These are phyloP conservation scores for Polydrusus cervinus DNA, from an alignment of 2,888 invertebrate genomes.

Conservation along the genomic window DNA sequence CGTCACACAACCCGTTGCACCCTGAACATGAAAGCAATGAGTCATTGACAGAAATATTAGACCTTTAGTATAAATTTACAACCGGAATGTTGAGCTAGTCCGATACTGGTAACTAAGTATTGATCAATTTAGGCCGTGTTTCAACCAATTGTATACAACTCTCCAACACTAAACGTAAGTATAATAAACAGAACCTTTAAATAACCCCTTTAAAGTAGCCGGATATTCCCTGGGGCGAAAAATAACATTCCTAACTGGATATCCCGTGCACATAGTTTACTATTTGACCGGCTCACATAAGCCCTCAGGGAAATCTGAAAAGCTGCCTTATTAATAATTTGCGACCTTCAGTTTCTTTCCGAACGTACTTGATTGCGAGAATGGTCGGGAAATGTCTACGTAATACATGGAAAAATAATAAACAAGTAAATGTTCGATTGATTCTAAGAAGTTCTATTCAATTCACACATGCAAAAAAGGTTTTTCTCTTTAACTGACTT, in stretches of 20 bases:
- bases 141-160: too few relatives aligned
- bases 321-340: conserved; percentile 53
- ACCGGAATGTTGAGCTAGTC: neutral
- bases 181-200: conserved; percentile 47
- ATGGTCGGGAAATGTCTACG: conserved; percentile 1
- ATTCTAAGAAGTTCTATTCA: neutral
- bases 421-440: neutral
- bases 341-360: conserved; percentile 33
- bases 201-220: conserved; percentile 37
- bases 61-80: too few relatives aligned
- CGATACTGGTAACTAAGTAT: neutral
- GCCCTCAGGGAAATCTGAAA: conserved; percentile 51
- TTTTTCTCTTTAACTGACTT: too few relatives aligned
- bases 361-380: conserved; percentile 21
- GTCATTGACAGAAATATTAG: too few relatives aligned
- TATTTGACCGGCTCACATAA: conserved; percentile 48
- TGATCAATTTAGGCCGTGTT: too few relatives aligned
- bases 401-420: conserved; percentile 2
- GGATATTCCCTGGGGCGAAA: conserved; percentile 37
- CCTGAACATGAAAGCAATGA: too few relatives aligned
- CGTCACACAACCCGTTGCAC: too few relatives aligned
- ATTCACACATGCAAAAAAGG: too few relatives aligned
- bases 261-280: conserved; percentile 49
- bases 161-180: neutral
- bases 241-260: conserved; percentile 52